Evolutionary conservation across 2,113 vertebrate species (phyloP).

Genomic region (Alexandromys fortis): DNA sequence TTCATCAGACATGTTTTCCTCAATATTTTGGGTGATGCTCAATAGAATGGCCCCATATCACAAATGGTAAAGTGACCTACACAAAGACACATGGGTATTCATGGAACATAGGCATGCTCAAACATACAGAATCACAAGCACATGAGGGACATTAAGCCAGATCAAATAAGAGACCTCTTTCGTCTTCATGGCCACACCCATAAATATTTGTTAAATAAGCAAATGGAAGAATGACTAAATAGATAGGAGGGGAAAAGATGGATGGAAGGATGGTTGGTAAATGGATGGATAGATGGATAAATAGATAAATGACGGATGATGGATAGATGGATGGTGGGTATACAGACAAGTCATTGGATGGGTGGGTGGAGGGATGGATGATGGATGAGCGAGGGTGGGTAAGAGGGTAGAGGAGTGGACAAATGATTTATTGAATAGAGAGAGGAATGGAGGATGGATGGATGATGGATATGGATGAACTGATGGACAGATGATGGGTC

Average conservation of each 20-base stretch:
- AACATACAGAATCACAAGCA: not conserved
- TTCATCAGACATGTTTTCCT: not conserved
- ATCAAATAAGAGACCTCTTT: not conserved
- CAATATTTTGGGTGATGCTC: not conserved
- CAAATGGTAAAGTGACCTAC: not conserved
- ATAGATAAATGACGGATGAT: not conserved
- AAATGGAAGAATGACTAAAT: not conserved
- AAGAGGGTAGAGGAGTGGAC: not conserved
- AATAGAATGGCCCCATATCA: not conserved
- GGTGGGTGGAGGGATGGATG: not conserved
- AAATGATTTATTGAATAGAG: not conserved
- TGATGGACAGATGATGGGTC: not conserved
- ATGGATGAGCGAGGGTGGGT: not conserved
- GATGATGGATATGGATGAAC: no score
- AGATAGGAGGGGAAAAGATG: not conserved
- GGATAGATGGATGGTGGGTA: not conserved
- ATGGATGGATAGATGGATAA: not conserved
- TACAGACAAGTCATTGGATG: not conserved
- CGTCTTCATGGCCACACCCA: not conserved
- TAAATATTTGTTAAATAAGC: not conserved
- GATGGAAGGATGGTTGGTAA: not conserved
- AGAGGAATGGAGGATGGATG: not conserved
- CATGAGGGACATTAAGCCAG: no score
- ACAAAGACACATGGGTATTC: constrained; percentile 21
- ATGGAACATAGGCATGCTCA: constrained; percentile 3